Evolutionary conservation across 2,113 vertebrate species (phyloP).

Genomic region (Notarius lentiginosus): DNA sequence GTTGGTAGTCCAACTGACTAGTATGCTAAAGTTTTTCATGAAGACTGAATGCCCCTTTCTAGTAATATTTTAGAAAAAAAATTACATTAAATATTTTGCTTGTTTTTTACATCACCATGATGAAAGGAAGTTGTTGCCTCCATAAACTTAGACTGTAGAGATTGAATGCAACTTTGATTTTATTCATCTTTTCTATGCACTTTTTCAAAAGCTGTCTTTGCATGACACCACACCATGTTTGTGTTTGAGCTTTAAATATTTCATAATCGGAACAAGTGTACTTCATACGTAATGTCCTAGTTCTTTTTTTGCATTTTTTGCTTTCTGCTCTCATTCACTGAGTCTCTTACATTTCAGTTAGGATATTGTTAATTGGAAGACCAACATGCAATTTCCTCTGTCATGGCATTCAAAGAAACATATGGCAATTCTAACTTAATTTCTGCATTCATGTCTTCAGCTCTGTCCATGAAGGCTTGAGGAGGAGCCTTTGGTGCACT

Average conservation of each 20-base stretch:
- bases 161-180: background rate
- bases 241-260: slow-evolving; percentile 3
- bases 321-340: slow-evolving; percentile 39
- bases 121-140: background rate
- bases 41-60: no score
- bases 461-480: slow-evolving; percentile 50
- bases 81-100: background rate
- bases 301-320: slow-evolving; percentile 27
- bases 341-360: slow-evolving; percentile 52
- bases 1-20: no score
- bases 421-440: slow-evolving; percentile 63
- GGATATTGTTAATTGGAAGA: slow-evolving; percentile 55
- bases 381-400: slow-evolving; percentile 52
- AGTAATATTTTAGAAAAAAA: no score
- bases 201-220: background rate
- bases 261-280: slow-evolving; percentile 7
- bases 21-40: no score
- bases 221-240: background rate
- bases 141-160: background rate
- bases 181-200: background rate
- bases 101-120: background rate
- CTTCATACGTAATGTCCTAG: slow-evolving; percentile 30
- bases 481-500: slow-evolving; percentile 55
- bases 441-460: slow-evolving; percentile 39
- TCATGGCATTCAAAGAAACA: slow-evolving; percentile 62